Percentiles rank a stretch among this genome's conserved stretches.
Evolutionary conservation across 2,888 invertebrate species (phyloP).

Genomic region (Orgyia antiqua): DNA sequence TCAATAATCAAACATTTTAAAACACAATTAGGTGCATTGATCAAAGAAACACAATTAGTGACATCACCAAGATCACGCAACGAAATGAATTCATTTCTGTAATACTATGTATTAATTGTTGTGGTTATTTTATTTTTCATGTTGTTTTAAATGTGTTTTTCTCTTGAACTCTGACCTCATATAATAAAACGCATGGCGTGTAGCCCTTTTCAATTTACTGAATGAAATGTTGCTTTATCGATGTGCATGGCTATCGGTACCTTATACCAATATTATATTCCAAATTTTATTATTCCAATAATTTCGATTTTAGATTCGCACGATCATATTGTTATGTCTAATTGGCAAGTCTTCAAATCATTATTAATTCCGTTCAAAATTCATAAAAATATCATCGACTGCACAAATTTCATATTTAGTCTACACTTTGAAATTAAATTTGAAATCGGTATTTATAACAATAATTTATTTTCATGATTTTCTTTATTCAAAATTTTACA

Average conservation of each 20-base stretch:
- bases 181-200: slow-evolving; percentile 63
- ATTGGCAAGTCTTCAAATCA: slow-evolving; percentile 2
- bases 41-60: slow-evolving; percentile 32
- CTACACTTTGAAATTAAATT: slow-evolving; percentile 62
- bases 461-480: slow-evolving; percentile 9
- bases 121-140: slow-evolving; percentile 45
- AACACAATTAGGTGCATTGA: slow-evolving; percentile 35
- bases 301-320: slow-evolving; percentile 51
- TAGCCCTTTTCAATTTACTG: slow-evolving; percentile 36
- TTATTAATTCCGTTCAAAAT: slow-evolving; percentile 14
- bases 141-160: slow-evolving; percentile 44
- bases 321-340: slow-evolving; percentile 53
- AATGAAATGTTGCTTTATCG: slow-evolving; percentile 52
- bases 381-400: slow-evolving; percentile 50
- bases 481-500: no score
- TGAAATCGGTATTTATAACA: neutral
- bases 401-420: slow-evolving; percentile 55
- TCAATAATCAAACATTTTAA: slow-evolving; percentile 27
- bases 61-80: slow-evolving; percentile 34
- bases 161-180: slow-evolving; percentile 55
- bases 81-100: slow-evolving; percentile 25
- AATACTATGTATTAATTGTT: slow-evolving; percentile 31
- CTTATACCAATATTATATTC: slow-evolving; percentile 44
- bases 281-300: slow-evolving; percentile 42
- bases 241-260: slow-evolving; percentile 70